These are phyloP conservation scores for Tetramorium parvispinum DNA, from an alignment of 1,140 invertebrate genomes.

Conservation along the genomic window DNA sequence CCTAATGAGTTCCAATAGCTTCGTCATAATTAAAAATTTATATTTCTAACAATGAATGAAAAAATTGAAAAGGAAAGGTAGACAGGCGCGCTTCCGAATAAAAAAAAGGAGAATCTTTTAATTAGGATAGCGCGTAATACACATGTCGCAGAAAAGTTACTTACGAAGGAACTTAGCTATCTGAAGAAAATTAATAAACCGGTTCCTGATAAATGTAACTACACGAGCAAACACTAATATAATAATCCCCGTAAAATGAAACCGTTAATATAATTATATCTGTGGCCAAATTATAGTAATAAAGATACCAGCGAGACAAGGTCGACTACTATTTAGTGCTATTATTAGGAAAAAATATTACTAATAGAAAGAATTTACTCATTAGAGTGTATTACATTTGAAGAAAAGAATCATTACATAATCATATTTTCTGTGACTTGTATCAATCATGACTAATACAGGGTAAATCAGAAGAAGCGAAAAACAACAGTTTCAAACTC, in stretches of 20 bases:
- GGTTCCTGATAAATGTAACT: conserved; percentile 7
- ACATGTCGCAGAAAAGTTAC: neutral
- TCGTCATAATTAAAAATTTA: neutral
- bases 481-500: too few relatives aligned
- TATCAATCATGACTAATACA: neutral
- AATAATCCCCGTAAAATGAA: neutral
- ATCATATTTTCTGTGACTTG: neutral
- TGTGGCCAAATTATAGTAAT: neutral
- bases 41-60: neutral
- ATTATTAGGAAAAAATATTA: conserved; percentile 8
- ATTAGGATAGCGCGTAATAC: neutral
- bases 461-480: too few relatives aligned
- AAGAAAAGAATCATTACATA: neutral
- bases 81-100: neutral
- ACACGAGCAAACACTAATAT: neutral
- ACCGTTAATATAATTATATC: conserved; percentile 12
- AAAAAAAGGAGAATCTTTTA: neutral
- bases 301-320: conserved; percentile 6
- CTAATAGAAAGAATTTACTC: neutral
- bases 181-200: neutral
- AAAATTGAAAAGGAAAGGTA: neutral
- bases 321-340: neutral
- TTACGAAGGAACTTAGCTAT: neutral
- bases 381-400: neutral
- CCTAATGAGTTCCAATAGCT: neutral